Evolutionary conservation across 2,888 invertebrate species (phyloP).

Genomic region (Drosophila atripex): DNA sequence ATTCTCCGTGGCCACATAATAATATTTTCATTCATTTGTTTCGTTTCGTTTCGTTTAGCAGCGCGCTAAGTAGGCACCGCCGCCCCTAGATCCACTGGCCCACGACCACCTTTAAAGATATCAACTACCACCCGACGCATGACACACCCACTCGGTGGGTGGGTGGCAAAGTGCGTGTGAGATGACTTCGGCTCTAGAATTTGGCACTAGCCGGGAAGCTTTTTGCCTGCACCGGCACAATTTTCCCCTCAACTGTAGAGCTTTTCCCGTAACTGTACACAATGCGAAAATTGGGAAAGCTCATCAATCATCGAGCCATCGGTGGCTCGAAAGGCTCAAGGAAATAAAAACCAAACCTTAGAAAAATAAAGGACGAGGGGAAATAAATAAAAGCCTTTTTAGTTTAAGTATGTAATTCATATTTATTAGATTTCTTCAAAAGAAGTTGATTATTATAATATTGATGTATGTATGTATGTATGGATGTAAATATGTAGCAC

Average conservation of each 20-base stretch:
- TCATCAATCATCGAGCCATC: slow-evolving; percentile 39
- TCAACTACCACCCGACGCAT: slow-evolving; percentile 12
- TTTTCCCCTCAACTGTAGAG: slow-evolving; percentile 2
- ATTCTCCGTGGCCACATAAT: slow-evolving; percentile 52
- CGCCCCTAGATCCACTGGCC: slow-evolving; percentile 1
- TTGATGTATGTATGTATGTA: slow-evolving; percentile 1
- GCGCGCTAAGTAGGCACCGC: slow-evolving; percentile 54
- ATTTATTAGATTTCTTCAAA: slow-evolving; percentile 37
- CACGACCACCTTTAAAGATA: background rate
- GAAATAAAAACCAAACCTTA: slow-evolving; percentile 2
- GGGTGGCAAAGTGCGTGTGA: slow-evolving; percentile 64
- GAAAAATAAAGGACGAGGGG: background rate
- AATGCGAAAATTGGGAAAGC: slow-evolving; percentile 7
- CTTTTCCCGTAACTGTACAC: slow-evolving; percentile 13
- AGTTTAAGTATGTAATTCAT: background rate
- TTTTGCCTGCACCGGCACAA: slow-evolving; percentile 12
- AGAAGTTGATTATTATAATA: slow-evolving; percentile 24
- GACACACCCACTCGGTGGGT: slow-evolving; percentile 6
- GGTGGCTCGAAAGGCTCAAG: slow-evolving; percentile 1
- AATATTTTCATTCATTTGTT: slow-evolving; percentile 74
- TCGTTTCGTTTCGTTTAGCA: slow-evolving; percentile 73
- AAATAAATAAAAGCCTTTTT: background rate
- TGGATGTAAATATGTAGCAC: slow-evolving; percentile 16
- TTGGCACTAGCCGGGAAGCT: slow-evolving; percentile 29
- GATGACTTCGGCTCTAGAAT: slow-evolving; percentile 35